These are phyloP conservation scores for Sebastes fasciatus DNA, from an alignment of 2,113 vertebrate genomes.

Conservation along the genomic window DNA sequence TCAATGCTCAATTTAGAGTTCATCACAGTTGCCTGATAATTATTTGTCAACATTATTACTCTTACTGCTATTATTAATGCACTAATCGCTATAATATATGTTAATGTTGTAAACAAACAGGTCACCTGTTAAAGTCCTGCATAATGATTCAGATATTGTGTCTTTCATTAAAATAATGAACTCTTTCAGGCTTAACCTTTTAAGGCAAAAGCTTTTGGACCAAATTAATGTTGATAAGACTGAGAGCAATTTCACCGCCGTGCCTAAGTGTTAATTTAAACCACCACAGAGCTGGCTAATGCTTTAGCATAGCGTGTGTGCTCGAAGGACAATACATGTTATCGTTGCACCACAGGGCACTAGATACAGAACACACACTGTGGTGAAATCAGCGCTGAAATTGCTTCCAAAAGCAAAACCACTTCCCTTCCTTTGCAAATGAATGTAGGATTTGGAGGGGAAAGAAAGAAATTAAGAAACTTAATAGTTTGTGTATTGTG, in stretches of 20 bases:
- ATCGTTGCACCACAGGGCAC: conserved; percentile 16
- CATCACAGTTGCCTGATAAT: background rate
- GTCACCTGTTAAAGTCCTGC: conserved; percentile 9
- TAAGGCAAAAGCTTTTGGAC: conserved; percentile 13
- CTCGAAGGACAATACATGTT: conserved; percentile 9
- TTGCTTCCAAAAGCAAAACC: conserved; percentile 51
- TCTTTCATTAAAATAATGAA: conserved; percentile 39
- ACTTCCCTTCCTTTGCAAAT: conserved; percentile 13
- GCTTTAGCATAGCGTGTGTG: background rate
- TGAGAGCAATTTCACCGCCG: conserved; percentile 31
- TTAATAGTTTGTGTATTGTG: background rate
- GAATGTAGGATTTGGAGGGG: conserved; percentile 31
- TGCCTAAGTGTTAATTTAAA: conserved; percentile 39
- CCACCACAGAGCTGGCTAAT: conserved; percentile 16
- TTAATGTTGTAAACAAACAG: conserved; percentile 11
- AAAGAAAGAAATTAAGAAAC: background rate
- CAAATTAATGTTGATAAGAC: conserved; percentile 44
- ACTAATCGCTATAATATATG: background rate
- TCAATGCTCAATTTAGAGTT: background rate
- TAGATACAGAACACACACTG: conserved; percentile 30
- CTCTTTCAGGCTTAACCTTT: conserved; percentile 16
- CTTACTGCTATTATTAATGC: background rate
- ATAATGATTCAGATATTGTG: conserved; percentile 19
- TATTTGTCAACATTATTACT: background rate
- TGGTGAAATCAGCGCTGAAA: conserved; percentile 12